Evolutionary conservation across 2,888 invertebrate genomes (phyloP).

Genomic region (Nemoura dubitans): DNA sequence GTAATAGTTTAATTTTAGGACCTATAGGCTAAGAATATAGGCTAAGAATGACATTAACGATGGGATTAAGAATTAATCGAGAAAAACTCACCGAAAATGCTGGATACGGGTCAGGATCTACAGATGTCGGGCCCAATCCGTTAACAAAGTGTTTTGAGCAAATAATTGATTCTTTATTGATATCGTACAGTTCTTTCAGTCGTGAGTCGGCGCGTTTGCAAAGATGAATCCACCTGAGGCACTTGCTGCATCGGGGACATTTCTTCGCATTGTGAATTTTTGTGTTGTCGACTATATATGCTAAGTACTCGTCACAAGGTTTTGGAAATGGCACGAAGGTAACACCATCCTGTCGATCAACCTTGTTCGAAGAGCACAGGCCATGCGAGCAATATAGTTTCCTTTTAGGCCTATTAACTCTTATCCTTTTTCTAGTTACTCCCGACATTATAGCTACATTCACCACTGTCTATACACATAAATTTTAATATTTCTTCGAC

Average conservation of each 20-base stretch:
- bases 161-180: not conserved
- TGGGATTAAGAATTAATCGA: too few relatives aligned
- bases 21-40: too few relatives aligned
- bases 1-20: too few relatives aligned
- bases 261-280: not conserved
- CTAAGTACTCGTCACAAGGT: not conserved
- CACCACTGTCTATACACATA: too few relatives aligned
- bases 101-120: conserved; percentile 23
- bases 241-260: conserved; percentile 13
- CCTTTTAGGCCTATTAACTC: too few relatives aligned
- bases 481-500: too few relatives aligned
- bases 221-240: conserved; percentile 30
- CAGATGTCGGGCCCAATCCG: conserved; percentile 17
- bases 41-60: too few relatives aligned
- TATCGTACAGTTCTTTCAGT: conserved; percentile 7
- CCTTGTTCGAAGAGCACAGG: not conserved
- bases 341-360: not conserved
- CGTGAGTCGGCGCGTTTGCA: not conserved
- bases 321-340: not conserved
- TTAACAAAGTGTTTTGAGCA: conserved; percentile 18
- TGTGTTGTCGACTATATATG: not conserved
- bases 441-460: too few relatives aligned
- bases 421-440: too few relatives aligned
- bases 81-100: not conserved
- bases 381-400: conserved; percentile 15